Conservation (phyloP, 1,140 invertebrate species). For the Plectrocnemia conspersa region DNA sequence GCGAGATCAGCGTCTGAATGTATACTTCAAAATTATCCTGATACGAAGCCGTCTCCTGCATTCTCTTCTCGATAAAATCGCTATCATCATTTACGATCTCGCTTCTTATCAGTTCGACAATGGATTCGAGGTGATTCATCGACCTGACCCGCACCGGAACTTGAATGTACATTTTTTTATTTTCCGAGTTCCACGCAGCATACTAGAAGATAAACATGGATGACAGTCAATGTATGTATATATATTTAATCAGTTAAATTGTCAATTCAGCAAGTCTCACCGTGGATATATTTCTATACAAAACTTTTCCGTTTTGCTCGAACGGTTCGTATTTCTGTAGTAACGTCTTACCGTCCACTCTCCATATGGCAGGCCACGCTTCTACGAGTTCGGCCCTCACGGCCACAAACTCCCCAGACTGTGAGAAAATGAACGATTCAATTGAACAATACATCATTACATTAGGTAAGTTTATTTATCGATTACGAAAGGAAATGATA, state of each 20-base stretch:
- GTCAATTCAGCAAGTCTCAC: slow-evolving; percentile 59
- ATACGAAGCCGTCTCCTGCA: slow-evolving; percentile 70
- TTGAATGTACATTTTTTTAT: slow-evolving; percentile 70
- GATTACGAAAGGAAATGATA: too few species aligned
- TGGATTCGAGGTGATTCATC: slow-evolving; percentile 67
- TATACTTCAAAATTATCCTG: slow-evolving; percentile 87
- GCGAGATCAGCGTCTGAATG: slow-evolving; percentile 84
- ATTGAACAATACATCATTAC: background rate
- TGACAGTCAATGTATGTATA: too few species aligned
- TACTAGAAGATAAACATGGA: too few species aligned
- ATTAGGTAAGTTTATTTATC: too few species aligned
- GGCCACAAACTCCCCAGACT: slow-evolving; percentile 82
- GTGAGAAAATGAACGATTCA: slow-evolving; percentile 39
- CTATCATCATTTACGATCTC: slow-evolving; percentile 67
- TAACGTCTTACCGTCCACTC: slow-evolving; percentile 80
- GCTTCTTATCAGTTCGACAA: slow-evolving; percentile 73
- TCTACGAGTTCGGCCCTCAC: slow-evolving; percentile 69
- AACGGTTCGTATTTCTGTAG: slow-evolving; percentile 84
- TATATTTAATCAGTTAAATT: too few species aligned
- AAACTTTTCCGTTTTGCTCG: slow-evolving; percentile 70
- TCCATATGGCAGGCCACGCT: slow-evolving; percentile 78
- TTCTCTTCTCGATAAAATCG: slow-evolving; percentile 67
- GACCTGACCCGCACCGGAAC: slow-evolving; percentile 69
- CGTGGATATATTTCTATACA: slow-evolving; percentile 83
- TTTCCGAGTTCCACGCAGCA: slow-evolving; percentile 75